Percentiles rank a stretch among this genome's conserved stretches.
These are phyloP conservation scores for Nycticorax nycticorax DNA, from an alignment of 2,113 vertebrate species.

Conservation along the genomic window DNA sequence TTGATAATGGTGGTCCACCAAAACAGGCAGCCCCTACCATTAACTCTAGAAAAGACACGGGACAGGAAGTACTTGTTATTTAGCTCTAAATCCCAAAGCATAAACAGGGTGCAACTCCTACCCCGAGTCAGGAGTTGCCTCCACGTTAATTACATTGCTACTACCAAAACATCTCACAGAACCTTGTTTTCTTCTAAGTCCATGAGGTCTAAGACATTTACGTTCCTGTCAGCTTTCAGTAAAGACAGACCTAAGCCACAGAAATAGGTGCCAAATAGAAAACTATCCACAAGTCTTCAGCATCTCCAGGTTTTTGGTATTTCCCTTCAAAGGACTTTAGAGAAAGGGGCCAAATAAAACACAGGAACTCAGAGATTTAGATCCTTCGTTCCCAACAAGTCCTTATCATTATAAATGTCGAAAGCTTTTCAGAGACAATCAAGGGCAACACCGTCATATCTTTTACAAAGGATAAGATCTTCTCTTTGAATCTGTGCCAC, in stretches of 20 bases:
- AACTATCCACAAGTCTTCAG: background rate
- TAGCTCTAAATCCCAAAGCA: background rate
- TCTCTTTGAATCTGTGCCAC: background rate
- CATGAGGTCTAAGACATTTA: background rate
- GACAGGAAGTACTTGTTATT: background rate
- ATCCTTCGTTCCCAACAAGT: background rate
- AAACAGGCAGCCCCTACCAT: background rate
- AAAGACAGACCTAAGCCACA: background rate
- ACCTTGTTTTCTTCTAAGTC: background rate
- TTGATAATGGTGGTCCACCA: background rate
- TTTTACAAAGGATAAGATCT: background rate
- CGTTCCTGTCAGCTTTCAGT: background rate
- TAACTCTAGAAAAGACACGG: background rate
- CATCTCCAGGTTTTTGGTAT: no score
- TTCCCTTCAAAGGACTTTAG: background rate
- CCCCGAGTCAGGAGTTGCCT: background rate
- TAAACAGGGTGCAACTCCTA: background rate
- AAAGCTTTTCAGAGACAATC: background rate
- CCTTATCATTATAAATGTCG: background rate
- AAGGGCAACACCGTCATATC: background rate
- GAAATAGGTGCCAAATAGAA: background rate
- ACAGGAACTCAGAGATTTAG: background rate
- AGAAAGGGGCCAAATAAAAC: fast-evolving
- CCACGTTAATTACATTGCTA: background rate
- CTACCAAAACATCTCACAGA: background rate